These are phyloP conservation scores for Molossus molossus DNA, from an alignment of 2,797 vertebrate species.

Conservation along the genomic window DNA sequence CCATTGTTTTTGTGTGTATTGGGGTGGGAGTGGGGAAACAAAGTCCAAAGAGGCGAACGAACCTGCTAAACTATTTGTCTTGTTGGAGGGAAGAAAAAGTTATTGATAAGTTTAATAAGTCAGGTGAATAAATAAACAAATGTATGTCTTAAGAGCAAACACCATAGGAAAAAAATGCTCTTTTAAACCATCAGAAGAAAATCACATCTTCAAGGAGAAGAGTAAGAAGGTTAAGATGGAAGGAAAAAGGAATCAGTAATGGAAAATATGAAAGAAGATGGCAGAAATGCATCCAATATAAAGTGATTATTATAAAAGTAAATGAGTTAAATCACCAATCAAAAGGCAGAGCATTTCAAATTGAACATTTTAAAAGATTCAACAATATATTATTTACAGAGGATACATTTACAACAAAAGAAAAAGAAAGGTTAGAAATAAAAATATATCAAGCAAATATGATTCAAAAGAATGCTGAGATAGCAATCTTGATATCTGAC, in stretches of 20 bases:
- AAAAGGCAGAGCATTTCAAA: constrained; percentile 30
- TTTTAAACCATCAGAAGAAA: constrained; percentile 61
- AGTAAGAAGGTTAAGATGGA: not conserved
- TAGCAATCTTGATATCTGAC: not conserved
- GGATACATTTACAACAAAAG: not conserved
- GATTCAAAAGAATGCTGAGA: not conserved
- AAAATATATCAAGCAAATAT: constrained; percentile 10
- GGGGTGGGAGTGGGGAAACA: not conserved
- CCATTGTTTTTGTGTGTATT: not conserved
- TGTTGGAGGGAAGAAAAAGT: not conserved
- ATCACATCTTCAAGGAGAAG: not conserved
- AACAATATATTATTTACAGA: constrained; percentile 7
- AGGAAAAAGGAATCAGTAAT: not conserved
- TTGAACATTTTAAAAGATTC: not conserved
- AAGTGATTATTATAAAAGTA: constrained; percentile 58
- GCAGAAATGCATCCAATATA: not conserved
- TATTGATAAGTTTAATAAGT: constrained; percentile 14
- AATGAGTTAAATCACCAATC: not conserved
- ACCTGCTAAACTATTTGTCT: not conserved
- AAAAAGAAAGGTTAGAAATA: not conserved
- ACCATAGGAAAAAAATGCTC: not conserved
- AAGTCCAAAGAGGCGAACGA: not conserved
- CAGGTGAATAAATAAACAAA: constrained; percentile 31
- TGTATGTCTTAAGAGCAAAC: not conserved
- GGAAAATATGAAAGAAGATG: not conserved